These are phyloP conservation scores for Spodoptera exigua DNA, from an alignment of 2,888 invertebrate genomes.

Conservation along the genomic window DNA sequence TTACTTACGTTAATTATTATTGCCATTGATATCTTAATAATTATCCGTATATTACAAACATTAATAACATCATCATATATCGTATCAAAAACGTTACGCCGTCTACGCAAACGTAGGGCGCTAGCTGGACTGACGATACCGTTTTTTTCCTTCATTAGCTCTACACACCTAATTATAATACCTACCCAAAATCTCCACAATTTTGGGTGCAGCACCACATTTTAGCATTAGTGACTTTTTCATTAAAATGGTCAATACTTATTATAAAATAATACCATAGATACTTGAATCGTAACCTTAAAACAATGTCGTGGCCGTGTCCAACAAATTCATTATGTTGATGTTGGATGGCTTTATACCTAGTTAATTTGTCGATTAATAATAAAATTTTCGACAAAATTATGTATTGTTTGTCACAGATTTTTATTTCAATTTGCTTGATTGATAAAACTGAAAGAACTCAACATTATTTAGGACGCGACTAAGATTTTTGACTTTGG, in stretches of 20 bases:
- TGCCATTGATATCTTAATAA: conserved; percentile 21
- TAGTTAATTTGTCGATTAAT: conserved; percentile 11
- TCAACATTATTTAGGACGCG: no score
- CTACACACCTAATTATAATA: conserved; percentile 1
- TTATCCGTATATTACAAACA: conserved; percentile 17
- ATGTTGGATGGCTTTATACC: conserved; percentile 1
- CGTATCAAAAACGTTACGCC: neutral
- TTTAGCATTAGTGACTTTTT: no score
- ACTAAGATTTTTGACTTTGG: no score
- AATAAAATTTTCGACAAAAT: conserved; percentile 22
- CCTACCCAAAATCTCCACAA: neutral
- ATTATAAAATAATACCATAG: neutral
- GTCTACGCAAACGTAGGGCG: neutral
- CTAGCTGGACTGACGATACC: conserved; percentile 2
- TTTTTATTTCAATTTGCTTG: conserved; percentile 28
- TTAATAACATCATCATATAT: conserved; percentile 28
- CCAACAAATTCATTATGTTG: conserved; percentile 25
- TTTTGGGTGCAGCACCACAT: no score
- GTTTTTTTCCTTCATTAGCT: no score
- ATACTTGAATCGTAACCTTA: conserved; percentile 22
- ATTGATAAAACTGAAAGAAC: no score
- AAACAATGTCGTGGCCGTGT: conserved; percentile 34
- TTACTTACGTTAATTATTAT: conserved; percentile 18
- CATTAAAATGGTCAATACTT: neutral
- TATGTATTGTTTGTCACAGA: no score